Evolutionary conservation across 2,888 invertebrate genomes (phyloP), one percentile per base, ranked within the genome.

Genomic region (Lutraria lutraria): DNA sequence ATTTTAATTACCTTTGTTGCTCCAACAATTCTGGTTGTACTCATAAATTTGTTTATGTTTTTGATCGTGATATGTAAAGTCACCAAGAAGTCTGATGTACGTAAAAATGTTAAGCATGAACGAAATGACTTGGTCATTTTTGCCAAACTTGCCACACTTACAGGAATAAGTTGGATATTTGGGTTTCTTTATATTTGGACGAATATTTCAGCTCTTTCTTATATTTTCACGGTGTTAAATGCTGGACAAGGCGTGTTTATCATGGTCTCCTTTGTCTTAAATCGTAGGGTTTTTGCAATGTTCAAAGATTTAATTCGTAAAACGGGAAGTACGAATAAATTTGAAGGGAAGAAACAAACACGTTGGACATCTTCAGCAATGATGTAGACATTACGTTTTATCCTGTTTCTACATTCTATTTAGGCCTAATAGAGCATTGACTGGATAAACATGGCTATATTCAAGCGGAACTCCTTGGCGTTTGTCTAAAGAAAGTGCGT

Each of bases 141-240:
- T 68, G 68, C 81, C 0, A 89, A 89, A 83, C 80, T 91, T 8
- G 89, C 91, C 0, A 81, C 91, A 2, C 76, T 91, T 4, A 91
- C 91, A 19, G 91, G 91, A 15, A 34, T 85, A 16, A 87, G 87
- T 10, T 91, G 91, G 91, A 63, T 91, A 34, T 91, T 91, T 85
- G 91, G 91, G 0, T 88, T 91, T 53, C 79, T 91, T 1, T 89
- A 88, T 72, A 83, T 68, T n/a, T 91, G 88, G 89, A 88, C 89
- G 4, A 84, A 29, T 21, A 53, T 79, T n/a, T 16, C 53, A 0
- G 85, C 29, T 6, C 87, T 91, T 34, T 91, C 91, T 1, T 91
- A 88, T 54, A 43, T 91, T 10, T 91, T 91, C 53, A 91, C 88
- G 16, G 76, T 91, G 29, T 43, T 91, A 6, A 88, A 89, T 34